phyloP scores from a whole-genome alignment of 2,888 invertebrate genomes.

The Phortica magna region DNA sequence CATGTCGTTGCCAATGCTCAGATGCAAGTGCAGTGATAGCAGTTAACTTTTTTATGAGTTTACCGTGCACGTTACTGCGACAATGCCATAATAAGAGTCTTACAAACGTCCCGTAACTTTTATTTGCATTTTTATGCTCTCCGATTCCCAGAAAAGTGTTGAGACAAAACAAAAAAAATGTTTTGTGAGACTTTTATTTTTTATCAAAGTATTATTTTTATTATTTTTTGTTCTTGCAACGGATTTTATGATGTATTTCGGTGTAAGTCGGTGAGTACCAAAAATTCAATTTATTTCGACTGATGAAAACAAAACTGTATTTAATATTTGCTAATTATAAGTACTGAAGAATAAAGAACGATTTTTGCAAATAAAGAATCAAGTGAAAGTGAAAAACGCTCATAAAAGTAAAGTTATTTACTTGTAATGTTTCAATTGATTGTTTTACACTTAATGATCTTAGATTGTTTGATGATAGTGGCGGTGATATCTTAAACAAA shows the following conservation, averaged over 20 bases:
- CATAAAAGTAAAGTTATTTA: no score
- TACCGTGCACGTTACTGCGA: constrained; percentile 1
- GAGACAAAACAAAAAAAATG: background rate
- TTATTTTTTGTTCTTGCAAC: background rate
- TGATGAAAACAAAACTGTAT: no score
- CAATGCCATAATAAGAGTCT: background rate
- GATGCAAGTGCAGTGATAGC: constrained; percentile 54
- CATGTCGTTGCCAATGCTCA: constrained; percentile 37
- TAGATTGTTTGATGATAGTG: no score
- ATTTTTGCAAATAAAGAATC: no score
- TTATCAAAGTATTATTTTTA: background rate
- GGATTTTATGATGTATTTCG: background rate
- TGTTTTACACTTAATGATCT: no score
- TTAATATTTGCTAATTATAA: no score
- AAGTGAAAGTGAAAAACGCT: no score
- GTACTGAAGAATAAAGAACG: no score
- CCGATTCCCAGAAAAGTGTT: background rate
- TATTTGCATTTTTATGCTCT: constrained; percentile 30
- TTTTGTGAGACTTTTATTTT: constrained; percentile 10
- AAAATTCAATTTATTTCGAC: background rate
- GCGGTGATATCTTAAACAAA: no score
- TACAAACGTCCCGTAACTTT: constrained; percentile 9
- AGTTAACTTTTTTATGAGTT: constrained; percentile 28
- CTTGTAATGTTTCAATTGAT: no score
- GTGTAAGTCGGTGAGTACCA: background rate